Conservation (phyloP, 2,797 vertebrate genomes). For the Staurois parvus region DNA sequence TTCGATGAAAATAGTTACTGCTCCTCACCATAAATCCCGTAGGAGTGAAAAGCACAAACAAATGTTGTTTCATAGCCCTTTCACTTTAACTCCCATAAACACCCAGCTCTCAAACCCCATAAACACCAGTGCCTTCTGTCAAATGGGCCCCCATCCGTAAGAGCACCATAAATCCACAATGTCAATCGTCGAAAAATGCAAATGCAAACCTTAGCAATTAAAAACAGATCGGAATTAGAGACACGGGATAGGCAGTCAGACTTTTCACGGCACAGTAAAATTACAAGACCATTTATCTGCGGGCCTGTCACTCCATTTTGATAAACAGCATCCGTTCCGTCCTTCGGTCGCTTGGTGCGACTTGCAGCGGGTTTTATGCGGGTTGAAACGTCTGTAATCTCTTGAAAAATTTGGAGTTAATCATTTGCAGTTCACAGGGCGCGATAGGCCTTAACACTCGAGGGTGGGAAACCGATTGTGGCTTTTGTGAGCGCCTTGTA, state of each 20-base stretch:
- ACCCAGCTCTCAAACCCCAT: conserved; percentile 34
- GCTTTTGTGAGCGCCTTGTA: conserved; percentile 83
- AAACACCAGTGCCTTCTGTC: conserved; percentile 34
- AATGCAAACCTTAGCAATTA: conserved; percentile 78
- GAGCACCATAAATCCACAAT: conserved; percentile 73
- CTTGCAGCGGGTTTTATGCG: conserved; percentile 77
- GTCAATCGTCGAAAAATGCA: conserved; percentile 79
- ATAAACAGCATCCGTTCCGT: conserved; percentile 78
- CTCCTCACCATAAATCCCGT: neutral
- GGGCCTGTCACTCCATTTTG: conserved; percentile 78
- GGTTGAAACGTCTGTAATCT: conserved; percentile 79
- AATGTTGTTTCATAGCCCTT: neutral
- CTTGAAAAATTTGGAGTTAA: conserved; percentile 91
- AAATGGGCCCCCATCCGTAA: conserved; percentile 40
- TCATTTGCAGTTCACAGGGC: conserved; percentile 83
- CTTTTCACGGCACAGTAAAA: conserved; percentile 70
- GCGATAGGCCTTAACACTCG: conserved; percentile 80
- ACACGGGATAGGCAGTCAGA: conserved; percentile 72
- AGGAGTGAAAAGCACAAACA: conserved; percentile 3
- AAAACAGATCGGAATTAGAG: conserved; percentile 79
- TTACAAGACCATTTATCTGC: conserved; percentile 76
- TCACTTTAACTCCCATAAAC: conserved; percentile 19
- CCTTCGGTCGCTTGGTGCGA: conserved; percentile 69
- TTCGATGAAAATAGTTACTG: neutral
- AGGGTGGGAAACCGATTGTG: conserved; percentile 79